Evolutionary conservation across 1,140 invertebrate species (phyloP).

Genomic region (Drosophila willistoni): DNA sequence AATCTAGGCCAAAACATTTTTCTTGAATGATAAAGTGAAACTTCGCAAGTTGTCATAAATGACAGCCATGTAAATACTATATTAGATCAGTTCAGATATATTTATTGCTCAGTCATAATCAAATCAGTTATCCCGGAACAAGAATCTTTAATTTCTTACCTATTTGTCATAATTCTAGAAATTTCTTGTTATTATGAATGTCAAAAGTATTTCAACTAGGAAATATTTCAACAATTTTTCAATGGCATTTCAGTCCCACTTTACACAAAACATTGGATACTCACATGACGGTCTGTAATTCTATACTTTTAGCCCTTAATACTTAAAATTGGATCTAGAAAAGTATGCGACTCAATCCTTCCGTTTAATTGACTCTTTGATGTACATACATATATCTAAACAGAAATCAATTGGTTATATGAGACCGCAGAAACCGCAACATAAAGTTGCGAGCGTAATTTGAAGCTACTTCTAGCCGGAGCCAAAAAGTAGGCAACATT

Average conservation of each 20-base stretch:
- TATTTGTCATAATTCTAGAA: too few relatives aligned
- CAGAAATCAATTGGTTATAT: slow-evolving; percentile 28
- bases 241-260: too few relatives aligned
- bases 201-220: too few relatives aligned
- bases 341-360: background rate
- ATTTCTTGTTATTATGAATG: too few relatives aligned
- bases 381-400: slow-evolving; percentile 8
- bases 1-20: background rate
- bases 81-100: too few relatives aligned
- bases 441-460: slow-evolving; percentile 22
- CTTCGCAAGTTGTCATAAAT: too few relatives aligned
- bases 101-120: too few relatives aligned
- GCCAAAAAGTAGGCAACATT: slow-evolving; percentile 1
- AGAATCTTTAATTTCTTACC: too few relatives aligned
- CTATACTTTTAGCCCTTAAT: background rate
- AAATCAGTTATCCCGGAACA: too few relatives aligned
- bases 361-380: slow-evolving; percentile 39
- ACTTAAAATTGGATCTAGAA: too few relatives aligned
- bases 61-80: too few relatives aligned
- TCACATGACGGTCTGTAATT: background rate
- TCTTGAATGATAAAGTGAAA: background rate
- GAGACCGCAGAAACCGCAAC: slow-evolving; percentile 32
- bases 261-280: background rate
- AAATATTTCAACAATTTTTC: too few relatives aligned
- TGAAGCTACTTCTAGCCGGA: slow-evolving; percentile 47